Evolutionary conservation across 2,113 vertebrate species (phyloP), one percentile per base, ranked within the genome.

Genomic region (Lota lota): DNA sequence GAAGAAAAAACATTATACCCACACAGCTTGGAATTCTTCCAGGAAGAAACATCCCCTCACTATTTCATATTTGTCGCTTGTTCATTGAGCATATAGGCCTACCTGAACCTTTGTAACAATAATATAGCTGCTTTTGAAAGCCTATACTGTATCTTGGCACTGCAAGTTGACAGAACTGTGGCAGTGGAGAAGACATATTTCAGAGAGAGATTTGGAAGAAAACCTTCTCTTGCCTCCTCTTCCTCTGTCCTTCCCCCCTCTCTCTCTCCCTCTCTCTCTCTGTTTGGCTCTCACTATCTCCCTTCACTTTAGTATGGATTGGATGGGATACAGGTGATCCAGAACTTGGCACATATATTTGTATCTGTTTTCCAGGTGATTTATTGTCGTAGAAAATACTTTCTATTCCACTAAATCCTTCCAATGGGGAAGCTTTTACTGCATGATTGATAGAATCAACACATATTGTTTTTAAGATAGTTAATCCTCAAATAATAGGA

Each of bases 1-100:
- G 40, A 47, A 47, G 10, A 73, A 81, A 79, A 33, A 33, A 33
- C 28, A 4, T 1, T 4, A 47, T 47, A 47, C 40, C 40, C 72
- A 63, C 67, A 74, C n/a, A 66, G 76, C 66, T 76, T 78, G 76
- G 74, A 80, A 58, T 82, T 85, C 76, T 82, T 83, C 70, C 81
- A 83, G 69, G 80, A 72, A 71, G 77, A 22, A 21, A 16, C 20
- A 61, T 24, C 22, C 69, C 77, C 79, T 71, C 78, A 50, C 70
- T 64, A 62, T 70, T 82, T 68, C 75, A 75, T 62, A 67, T 78
- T 80, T 85, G 77, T 85, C 80, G 68, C 70, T 72, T 73, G 75
- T 82, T 68, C 75, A 76, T 56, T 79, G 61, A 14, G 40, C 40
- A 47, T 47, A 47, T 47, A 47, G 40, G 73, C 24, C 33, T 51